Evolutionary conservation across 2,888 invertebrate species (phyloP).

Genomic region (Phymatocera aterrima): DNA sequence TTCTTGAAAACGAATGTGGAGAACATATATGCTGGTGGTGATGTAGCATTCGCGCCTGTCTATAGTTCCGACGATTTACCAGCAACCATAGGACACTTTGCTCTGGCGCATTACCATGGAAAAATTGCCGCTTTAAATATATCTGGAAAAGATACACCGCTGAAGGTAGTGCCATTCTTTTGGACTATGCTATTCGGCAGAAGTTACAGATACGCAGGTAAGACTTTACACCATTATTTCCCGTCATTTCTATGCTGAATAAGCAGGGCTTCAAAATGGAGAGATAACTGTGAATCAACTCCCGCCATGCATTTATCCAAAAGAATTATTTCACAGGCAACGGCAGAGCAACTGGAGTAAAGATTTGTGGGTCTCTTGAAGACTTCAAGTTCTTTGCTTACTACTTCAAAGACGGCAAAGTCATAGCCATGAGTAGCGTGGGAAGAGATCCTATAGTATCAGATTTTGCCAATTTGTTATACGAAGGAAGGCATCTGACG

Average conservation of each 20-base stretch:
- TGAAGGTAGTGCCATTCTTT: conserved; percentile 91
- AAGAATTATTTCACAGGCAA: conserved; percentile 78
- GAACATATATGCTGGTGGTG: conserved; percentile 93
- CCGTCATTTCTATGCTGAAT: neutral
- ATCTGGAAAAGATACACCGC: conserved; percentile 79
- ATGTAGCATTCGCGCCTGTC: conserved; percentile 93
- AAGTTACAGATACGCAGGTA: conserved; percentile 87
- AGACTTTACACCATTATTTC: conserved; percentile 44
- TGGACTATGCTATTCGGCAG: conserved; percentile 94
- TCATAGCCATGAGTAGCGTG: conserved; percentile 88
- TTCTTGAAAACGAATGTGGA: conserved; percentile 86
- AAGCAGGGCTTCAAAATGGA: neutral
- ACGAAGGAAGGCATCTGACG: conserved; percentile 81
- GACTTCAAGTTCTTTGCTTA: conserved; percentile 87
- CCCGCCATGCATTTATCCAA: neutral
- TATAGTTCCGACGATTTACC: conserved; percentile 79
- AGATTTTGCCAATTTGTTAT: conserved; percentile 87
- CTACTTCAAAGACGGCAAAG: conserved; percentile 84
- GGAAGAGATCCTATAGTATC: conserved; percentile 92
- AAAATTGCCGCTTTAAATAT: conserved; percentile 91
- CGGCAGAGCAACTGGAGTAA: conserved; percentile 83
- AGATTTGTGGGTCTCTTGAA: conserved; percentile 82
- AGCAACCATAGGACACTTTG: conserved; percentile 92
- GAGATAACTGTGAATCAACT: neutral
- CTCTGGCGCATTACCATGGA: conserved; percentile 95